These are phyloP conservation scores for Lota lota DNA, from an alignment of 2,113 vertebrate genomes.

Conservation along the genomic window DNA sequence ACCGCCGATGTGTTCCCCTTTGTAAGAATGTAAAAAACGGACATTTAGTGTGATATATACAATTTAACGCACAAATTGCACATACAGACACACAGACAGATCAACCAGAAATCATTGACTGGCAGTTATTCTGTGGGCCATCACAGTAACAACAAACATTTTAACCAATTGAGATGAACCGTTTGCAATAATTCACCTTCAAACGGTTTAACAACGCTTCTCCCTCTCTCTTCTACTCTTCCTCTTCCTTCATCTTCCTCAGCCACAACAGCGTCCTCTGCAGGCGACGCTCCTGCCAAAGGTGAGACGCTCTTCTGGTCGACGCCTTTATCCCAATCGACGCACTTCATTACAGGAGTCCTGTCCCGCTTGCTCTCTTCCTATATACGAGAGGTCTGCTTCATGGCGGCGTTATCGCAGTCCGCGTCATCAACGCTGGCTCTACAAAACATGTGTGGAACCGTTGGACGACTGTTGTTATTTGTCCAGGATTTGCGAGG, in stretches of 20 bases:
- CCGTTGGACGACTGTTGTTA: too few species aligned
- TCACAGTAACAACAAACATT: too few species aligned
- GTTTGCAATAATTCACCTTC: background rate
- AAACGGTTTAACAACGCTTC: background rate
- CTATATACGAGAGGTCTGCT: too few species aligned
- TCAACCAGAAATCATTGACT: slow-evolving; percentile 11
- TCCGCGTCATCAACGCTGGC: too few species aligned
- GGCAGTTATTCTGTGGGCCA: slow-evolving; percentile 3
- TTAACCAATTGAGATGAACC: slow-evolving; percentile 3
- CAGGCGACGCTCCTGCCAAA: slow-evolving; percentile 34
- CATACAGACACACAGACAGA: slow-evolving; percentile 5
- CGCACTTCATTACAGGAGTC: too few species aligned
- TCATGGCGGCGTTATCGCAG: too few species aligned
- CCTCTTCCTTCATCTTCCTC: background rate
- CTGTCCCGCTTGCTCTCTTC: too few species aligned
- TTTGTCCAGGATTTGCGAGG: too few species aligned
- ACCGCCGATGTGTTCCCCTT: slow-evolving; percentile 9
- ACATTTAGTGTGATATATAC: too few species aligned
- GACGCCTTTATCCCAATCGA: too few species aligned
- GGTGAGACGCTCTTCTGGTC: slow-evolving; percentile 49
- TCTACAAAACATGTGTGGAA: too few species aligned
- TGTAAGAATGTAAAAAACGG: background rate
- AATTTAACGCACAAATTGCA: background rate
- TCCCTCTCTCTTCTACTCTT: background rate
- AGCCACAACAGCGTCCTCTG: slow-evolving; percentile 33